Conservation (phyloP, 2,888 invertebrate genomes). For the Tryphoninae sp. region DNA sequence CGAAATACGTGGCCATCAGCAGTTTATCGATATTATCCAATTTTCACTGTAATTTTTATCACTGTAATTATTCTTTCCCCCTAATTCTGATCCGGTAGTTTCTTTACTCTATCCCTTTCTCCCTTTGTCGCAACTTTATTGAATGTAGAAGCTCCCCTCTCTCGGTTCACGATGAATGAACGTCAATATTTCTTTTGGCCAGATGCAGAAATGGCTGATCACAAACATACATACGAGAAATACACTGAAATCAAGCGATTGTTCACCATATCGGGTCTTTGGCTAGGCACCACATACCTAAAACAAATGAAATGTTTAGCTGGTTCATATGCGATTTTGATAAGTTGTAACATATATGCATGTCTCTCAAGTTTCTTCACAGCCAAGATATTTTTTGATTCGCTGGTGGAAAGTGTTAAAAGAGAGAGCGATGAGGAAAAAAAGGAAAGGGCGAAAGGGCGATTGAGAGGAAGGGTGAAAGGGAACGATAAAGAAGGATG, state of each 20-base stretch:
- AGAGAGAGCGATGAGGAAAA: background rate
- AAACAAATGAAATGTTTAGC: too few relatives aligned
- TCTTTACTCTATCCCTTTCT: background rate
- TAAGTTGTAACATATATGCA: too few relatives aligned
- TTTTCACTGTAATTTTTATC: background rate
- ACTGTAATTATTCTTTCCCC: too few relatives aligned
- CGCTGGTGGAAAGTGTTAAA: background rate
- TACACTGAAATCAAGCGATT: background rate
- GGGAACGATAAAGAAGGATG: slow-evolving; percentile 52
- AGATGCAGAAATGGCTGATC: background rate
- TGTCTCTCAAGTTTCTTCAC: too few relatives aligned
- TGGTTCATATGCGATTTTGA: too few relatives aligned
- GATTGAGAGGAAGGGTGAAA: slow-evolving; percentile 46
- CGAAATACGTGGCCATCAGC: background rate
- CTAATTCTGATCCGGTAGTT: background rate
- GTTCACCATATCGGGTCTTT: too few relatives aligned
- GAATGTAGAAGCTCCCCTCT: background rate
- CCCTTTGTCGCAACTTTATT: background rate
- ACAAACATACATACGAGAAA: slow-evolving; percentile 17
- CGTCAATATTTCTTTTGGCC: background rate
- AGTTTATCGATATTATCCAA: slow-evolving; percentile 7
- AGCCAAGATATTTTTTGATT: too few relatives aligned
- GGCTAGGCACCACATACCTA: too few relatives aligned
- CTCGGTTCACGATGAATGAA: background rate
- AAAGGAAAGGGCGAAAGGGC: slow-evolving; percentile 30